A percentile compares a stretch with the other conserved stretches of the same genome.
Evolutionary conservation across 2,113 vertebrate species (phyloP).

Genomic region (Vombatus ursinus): DNA sequence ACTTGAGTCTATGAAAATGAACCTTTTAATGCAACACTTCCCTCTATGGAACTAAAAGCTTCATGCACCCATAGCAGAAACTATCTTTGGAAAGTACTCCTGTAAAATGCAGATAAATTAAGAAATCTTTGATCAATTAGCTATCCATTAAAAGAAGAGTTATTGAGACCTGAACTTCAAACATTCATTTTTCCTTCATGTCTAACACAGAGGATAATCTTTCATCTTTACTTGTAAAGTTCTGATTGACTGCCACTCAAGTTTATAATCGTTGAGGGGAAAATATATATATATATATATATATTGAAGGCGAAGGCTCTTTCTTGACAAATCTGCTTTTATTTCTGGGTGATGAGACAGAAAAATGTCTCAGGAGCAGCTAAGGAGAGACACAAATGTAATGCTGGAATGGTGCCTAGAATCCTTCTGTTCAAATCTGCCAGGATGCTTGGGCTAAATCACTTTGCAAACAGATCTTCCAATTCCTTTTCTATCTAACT

Average conservation of each 20-base stretch:
- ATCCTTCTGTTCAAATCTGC: background rate
- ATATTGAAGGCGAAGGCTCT: background rate
- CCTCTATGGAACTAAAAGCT: background rate
- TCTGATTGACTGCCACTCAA: constrained; percentile 25
- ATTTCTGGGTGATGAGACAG: background rate
- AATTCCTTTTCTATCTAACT: background rate
- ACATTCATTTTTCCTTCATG: constrained; percentile 11
- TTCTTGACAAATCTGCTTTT: background rate
- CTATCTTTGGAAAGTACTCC: constrained; percentile 28
- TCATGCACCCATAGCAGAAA: constrained; percentile 18
- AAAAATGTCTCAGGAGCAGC: background rate
- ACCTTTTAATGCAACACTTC: background rate
- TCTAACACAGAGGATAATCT: constrained; percentile 6
- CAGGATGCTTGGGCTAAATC: background rate
- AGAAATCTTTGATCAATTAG: constrained; percentile 36
- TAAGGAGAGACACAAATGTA: background rate
- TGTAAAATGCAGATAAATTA: constrained; percentile 35
- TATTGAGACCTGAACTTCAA: constrained; percentile 18
- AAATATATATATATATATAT: background rate
- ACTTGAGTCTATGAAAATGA: constrained; percentile 31
- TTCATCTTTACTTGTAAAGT: constrained; percentile 51
- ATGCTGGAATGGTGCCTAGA: background rate
- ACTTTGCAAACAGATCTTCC: background rate
- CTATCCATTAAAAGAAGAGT: constrained; percentile 39
- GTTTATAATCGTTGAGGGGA: constrained; percentile 1